Conservation (phyloP, 1,140 invertebrate species). For the Metaphire vulgaris region DNA sequence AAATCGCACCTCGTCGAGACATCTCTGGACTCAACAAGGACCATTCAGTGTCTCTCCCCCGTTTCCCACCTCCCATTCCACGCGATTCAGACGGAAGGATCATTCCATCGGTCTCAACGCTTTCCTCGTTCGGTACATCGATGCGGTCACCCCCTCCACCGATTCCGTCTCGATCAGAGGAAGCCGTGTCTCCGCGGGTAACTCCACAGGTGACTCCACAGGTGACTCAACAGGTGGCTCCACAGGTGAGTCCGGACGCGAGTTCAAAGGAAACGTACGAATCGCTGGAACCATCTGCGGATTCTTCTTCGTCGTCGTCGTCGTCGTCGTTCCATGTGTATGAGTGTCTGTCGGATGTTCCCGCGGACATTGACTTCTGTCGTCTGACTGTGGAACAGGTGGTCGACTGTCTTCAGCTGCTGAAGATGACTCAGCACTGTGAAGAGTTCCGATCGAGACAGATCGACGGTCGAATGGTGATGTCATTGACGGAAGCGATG, state of each 20-base stretch:
- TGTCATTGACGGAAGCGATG: neutral
- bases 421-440: neutral
- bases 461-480: neutral
- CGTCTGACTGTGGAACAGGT: neutral
- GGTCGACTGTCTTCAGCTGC: slow-evolving; percentile 4
- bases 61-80: neutral
- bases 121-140: neutral
- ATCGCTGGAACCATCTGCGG: too few relatives aligned
- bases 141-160: neutral
- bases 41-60: neutral
- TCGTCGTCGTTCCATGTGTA: neutral
- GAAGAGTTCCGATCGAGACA: neutral
- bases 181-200: neutral
- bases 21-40: neutral
- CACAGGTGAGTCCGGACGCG: neutral
- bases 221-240: neutral
- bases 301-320: too few relatives aligned
- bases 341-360: neutral
- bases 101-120: neutral
- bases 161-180: neutral
- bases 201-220: neutral
- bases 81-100: neutral
- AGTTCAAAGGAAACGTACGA: too few relatives aligned
- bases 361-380: neutral
- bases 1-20: neutral